Conservation (phyloP, 2,113 vertebrate genomes). For the Nansenia antarctica region DNA sequence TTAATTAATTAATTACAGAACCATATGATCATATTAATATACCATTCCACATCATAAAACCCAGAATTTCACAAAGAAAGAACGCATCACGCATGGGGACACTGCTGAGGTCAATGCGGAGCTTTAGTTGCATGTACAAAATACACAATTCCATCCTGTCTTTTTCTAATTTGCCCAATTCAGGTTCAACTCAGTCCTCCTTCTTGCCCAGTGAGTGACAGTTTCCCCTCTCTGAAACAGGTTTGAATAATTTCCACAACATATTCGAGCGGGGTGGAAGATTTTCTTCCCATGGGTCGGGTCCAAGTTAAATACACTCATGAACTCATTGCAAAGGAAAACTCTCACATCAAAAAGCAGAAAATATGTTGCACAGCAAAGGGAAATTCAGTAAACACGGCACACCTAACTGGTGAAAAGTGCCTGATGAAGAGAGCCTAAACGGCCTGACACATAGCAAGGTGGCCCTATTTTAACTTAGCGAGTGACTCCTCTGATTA, state of each 20-base stretch:
- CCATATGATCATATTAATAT: too few species aligned
- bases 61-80: too few species aligned
- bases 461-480: constrained; percentile 42
- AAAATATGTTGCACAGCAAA: constrained; percentile 54
- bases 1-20: too few species aligned
- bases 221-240: constrained; percentile 58
- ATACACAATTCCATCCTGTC: neutral
- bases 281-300: constrained; percentile 63
- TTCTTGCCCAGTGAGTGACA: constrained; percentile 49
- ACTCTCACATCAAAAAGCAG: constrained; percentile 66
- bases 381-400: constrained; percentile 70
- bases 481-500: constrained; percentile 57
- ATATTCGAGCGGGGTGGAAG: constrained; percentile 66
- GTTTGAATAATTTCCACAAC: constrained; percentile 72
- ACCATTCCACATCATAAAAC: too few species aligned
- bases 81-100: too few species aligned
- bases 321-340: constrained; percentile 66
- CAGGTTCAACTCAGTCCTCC: constrained; percentile 34
- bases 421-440: constrained; percentile 21
- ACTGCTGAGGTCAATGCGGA: neutral
- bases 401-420: constrained; percentile 63
- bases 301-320: constrained; percentile 73
- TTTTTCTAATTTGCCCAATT: constrained; percentile 7
- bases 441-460: constrained; percentile 41
- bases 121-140: neutral